phyloP scores from a whole-genome alignment of 1,140 invertebrate genomes.

The Hydropsyche tenuis region DNA sequence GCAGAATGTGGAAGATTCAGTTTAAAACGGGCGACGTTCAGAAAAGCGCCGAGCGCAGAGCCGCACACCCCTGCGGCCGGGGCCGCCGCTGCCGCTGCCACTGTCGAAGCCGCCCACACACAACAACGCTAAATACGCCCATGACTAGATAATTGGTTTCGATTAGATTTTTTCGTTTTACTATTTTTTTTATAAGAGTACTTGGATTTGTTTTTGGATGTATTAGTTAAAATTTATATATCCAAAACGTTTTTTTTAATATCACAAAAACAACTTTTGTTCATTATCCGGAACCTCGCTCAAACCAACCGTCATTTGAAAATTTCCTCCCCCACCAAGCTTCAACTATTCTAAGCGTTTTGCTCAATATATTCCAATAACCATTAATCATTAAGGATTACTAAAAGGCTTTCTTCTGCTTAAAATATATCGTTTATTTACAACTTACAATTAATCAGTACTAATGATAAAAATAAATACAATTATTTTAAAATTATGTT shows the following conservation, averaged over 20 bases:
- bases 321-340: too few relatives aligned
- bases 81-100: conserved; percentile 10
- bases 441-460: conserved; percentile 22
- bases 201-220: too few relatives aligned
- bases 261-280: too few relatives aligned
- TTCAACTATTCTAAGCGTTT: too few relatives aligned
- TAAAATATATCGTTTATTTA: conserved; percentile 24
- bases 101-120: neutral
- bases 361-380: too few relatives aligned
- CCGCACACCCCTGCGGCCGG: neutral
- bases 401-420: neutral
- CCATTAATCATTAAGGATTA: too few relatives aligned
- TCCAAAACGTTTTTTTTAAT: too few relatives aligned
- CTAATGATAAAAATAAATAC: conserved; percentile 21
- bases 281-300: too few relatives aligned
- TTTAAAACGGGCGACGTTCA: neutral
- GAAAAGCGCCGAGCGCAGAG: neutral
- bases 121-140: neutral
- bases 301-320: too few relatives aligned
- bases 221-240: too few relatives aligned
- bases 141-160: too few relatives aligned
- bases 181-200: neutral
- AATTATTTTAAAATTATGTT: conserved; percentile 6
- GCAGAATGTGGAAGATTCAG: neutral
- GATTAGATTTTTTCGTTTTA: neutral